Evolutionary conservation across 2,888 invertebrate species (phyloP), one percentile per base, ranked within the genome.

Genomic region (Nomada hirtipes): DNA sequence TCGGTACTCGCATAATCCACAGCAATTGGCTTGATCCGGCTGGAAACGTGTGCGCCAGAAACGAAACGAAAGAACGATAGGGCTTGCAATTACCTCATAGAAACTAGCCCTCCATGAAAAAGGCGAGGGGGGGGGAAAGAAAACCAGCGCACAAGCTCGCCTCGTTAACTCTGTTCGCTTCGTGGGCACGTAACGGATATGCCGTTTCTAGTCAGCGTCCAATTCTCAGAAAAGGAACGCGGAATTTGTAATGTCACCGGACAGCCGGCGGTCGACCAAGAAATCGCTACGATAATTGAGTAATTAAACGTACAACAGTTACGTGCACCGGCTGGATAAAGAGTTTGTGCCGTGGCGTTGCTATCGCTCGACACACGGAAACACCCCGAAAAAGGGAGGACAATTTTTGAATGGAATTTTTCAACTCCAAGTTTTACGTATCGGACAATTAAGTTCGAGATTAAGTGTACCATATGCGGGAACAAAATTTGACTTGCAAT

Each of bases 231-330:
- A 55, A 79, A 72, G 68, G 72, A 78, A 78, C 65, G 77, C 61
- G 82, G 75, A 71, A 75, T 76, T 52, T 73, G 59, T 79, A 83
- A 85, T 71, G 82, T 74, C 76, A 23, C 59, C 61, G 52, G 55
- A 42, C 47, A 4, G 63, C 20, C 26, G 61, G 18, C 69, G 53
- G 10, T 15, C 55, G 53, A 11, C 15, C 64, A 77, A 85, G 77
- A 76, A 80, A 69, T 50, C 59, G 44, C 42, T 44, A 42, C 57
- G 55, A 74, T 76, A 86, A 84, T 86, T 82, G 79, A 86, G 84
- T 75, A 84, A 86, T 84, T 82, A 79, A 84, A 72, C 53, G 72
- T 63, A 60, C 59, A 47, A 55, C 36, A 50, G 29, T 29, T 72
- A 47, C 65, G 57, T 23, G 64, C 47, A 20, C 18, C 61, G 55